A percentile compares a stretch with the other conserved stretches of the same genome.
Conservation (phyloP, 1,140 invertebrate genomes). For the Harpegnathos saltator region DNA sequence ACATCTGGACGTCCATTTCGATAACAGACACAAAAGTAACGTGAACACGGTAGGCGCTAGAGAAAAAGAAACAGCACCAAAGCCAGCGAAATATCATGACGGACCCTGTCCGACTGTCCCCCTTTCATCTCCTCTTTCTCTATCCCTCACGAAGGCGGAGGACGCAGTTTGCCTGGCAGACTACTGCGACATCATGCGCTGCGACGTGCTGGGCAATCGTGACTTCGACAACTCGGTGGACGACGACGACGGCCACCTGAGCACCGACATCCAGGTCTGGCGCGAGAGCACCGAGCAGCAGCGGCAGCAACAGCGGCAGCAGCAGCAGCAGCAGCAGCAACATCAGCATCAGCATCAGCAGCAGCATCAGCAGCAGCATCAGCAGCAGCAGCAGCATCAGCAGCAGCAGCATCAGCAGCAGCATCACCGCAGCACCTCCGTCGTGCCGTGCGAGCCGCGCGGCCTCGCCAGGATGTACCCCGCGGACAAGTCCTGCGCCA, state of each 20-base stretch:
- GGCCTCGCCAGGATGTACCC: conserved; percentile 77
- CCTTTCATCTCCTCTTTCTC: too few relatives aligned
- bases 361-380: conserved; percentile 88
- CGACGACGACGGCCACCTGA: conserved; percentile 85
- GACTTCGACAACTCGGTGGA: conserved; percentile 88
- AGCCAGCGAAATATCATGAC: neutral
- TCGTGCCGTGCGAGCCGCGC: conserved; percentile 82
- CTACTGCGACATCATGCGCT: conserved; percentile 98
- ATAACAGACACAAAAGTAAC: conserved; percentile 94
- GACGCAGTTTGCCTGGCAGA: conserved; percentile 96
- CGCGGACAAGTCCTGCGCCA: conserved; percentile 65
- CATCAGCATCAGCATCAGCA: conserved; percentile 71
- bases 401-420: conserved; percentile 81
- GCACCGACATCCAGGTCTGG: conserved; percentile 92
- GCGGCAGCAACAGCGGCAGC: conserved; percentile 25
- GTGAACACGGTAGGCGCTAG: conserved; percentile 90
- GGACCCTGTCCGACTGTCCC: too few relatives aligned
- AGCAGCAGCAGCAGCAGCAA: conserved; percentile 82
- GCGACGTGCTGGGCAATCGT: conserved; percentile 93
- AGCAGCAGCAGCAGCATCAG: conserved; percentile 25
- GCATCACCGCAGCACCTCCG: conserved; percentile 89
- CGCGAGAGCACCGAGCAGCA: conserved; percentile 88
- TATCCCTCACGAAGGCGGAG: conserved; percentile 89
- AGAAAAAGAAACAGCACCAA: neutral
- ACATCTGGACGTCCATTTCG: conserved; percentile 95